Percentiles rank a stretch among this genome's conserved stretches.
phyloP scores from a whole-genome alignment of 2,113 vertebrate species.

The Hydrochoerus hydrochaeris region DNA sequence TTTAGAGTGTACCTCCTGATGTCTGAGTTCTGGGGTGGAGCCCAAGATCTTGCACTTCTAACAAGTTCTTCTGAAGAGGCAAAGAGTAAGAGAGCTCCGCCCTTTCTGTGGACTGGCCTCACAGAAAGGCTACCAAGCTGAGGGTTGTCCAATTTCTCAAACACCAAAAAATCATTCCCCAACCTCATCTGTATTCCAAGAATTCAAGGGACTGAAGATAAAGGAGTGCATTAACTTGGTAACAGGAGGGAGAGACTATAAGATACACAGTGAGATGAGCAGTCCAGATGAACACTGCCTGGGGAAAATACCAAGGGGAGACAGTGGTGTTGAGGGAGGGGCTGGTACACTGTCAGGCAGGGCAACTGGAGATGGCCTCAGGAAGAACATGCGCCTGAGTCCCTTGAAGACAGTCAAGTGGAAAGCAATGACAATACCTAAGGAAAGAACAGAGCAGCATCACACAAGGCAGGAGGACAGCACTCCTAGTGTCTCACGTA shows the following conservation, averaged over 20 bases:
- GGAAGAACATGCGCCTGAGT: neutral
- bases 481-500: neutral
- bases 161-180: neutral
- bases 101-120: neutral
- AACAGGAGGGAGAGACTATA: neutral
- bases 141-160: neutral
- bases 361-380: neutral
- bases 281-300: neutral
- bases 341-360: neutral
- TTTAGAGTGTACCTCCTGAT: neutral
- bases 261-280: neutral
- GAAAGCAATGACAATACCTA: neutral
- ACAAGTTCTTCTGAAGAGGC: neutral
- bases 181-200: neutral
- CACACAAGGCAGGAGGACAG: too few species aligned
- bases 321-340: fast-evolving
- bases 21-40: neutral
- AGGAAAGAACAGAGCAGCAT: neutral
- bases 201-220: neutral
- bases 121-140: neutral
- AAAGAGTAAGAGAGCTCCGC: neutral
- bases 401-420: neutral
- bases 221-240: neutral
- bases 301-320: neutral
- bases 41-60: neutral